Conservation (phyloP, 2,113 vertebrate genomes). For the Bostrychus sinensis region DNA sequence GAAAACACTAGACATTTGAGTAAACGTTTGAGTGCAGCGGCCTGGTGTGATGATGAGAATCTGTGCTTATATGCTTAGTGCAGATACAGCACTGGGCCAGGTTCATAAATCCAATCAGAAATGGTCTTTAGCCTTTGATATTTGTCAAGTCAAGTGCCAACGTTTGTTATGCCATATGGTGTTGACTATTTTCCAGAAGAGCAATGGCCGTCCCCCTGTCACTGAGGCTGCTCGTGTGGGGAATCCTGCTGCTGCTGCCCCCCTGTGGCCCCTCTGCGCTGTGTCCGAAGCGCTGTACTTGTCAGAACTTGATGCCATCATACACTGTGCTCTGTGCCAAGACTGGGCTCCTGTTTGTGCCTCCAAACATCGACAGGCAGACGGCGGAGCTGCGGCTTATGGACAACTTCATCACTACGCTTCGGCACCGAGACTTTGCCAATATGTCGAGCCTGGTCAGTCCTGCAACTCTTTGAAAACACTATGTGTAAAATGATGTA, state of each 20-base stretch:
- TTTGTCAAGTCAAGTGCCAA: too few species aligned
- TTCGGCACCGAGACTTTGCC: constrained; percentile 84
- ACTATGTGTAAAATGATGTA: too few species aligned
- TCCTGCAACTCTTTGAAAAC: too few species aligned
- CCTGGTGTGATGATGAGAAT: too few species aligned
- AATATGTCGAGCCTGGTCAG: constrained; percentile 85
- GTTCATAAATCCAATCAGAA: too few species aligned
- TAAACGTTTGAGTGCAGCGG: too few species aligned
- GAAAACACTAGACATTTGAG: too few species aligned
- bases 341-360: constrained; percentile 85
- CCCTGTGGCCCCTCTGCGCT: constrained; percentile 73
- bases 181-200: too few species aligned
- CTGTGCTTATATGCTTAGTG: too few species aligned
- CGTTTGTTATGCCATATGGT: too few species aligned
- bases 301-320: constrained; percentile 85
- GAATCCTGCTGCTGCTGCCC: constrained; percentile 33
- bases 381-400: constrained; percentile 85
- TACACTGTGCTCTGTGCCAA: constrained; percentile 85
- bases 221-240: background rate
- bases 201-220: background rate
- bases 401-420: constrained; percentile 87
- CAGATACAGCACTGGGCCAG: too few species aligned
- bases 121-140: too few species aligned
- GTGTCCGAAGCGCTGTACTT: constrained; percentile 85
- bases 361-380: constrained; percentile 83